phyloP scores from a whole-genome alignment of 1,140 invertebrate genomes.

The Agrypnia vestita region DNA sequence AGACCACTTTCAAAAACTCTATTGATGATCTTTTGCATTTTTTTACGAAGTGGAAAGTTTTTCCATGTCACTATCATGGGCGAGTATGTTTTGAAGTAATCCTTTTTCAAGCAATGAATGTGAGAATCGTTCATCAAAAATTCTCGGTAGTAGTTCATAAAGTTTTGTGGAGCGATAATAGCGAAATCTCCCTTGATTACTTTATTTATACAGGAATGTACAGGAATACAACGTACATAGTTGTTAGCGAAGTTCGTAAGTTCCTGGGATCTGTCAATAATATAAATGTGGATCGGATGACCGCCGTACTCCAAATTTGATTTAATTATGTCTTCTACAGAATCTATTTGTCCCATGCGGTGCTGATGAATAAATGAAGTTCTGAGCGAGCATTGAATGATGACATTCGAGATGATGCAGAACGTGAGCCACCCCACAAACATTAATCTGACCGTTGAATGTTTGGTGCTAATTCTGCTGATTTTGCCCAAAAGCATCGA shows the following conservation, averaged over 20 bases:
- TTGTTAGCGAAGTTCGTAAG: background rate
- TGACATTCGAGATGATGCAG: background rate
- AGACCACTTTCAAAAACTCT: slow-evolving; percentile 12
- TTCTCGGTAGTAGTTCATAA: background rate
- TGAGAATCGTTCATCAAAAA: background rate
- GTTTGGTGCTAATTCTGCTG: background rate
- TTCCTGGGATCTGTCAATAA: background rate
- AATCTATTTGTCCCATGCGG: background rate
- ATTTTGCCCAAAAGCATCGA: background rate
- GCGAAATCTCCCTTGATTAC: slow-evolving; percentile 8
- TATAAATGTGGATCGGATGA: background rate
- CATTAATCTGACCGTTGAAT: background rate
- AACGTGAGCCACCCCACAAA: background rate
- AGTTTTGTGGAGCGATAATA: background rate
- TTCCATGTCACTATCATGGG: background rate
- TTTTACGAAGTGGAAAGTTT: background rate
- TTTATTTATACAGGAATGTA: background rate
- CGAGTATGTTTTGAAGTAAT: background rate
- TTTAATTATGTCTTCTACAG: background rate
- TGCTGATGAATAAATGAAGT: background rate
- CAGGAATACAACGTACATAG: background rate
- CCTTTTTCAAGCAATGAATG: background rate
- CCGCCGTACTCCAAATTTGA: background rate
- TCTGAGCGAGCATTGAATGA: background rate
- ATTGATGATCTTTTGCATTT: background rate